Conservation (phyloP, 2,888 invertebrate genomes). For the Oconnorella tubifera region DNA sequence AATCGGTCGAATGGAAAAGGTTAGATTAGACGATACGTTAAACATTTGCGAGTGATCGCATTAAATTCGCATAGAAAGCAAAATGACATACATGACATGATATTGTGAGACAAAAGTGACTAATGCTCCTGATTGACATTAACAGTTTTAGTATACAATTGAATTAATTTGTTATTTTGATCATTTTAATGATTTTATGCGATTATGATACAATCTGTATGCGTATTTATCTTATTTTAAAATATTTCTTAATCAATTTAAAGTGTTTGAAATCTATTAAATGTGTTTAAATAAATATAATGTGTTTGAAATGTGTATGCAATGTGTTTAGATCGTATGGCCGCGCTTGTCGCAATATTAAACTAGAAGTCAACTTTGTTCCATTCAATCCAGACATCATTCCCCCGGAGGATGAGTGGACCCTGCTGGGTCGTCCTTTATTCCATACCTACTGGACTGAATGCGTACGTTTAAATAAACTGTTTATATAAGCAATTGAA, state of each 20-base stretch:
- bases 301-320: background rate
- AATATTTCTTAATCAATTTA: background rate
- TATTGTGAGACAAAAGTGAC: too few relatives aligned
- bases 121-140: too few relatives aligned
- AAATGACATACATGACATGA: too few relatives aligned
- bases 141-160: too few relatives aligned
- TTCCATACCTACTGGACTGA: conserved; percentile 94
- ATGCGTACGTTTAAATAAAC: conserved; percentile 85
- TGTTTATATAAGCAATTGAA: too few relatives aligned
- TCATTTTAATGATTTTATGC: too few relatives aligned
- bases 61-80: too few relatives aligned
- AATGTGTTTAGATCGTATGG: conserved; percentile 77
- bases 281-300: background rate
- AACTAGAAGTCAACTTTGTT: conserved; percentile 72
- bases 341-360: conserved; percentile 75
- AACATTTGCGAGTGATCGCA: too few relatives aligned
- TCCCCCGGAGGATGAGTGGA: conserved; percentile 67
- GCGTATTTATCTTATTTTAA: background rate
- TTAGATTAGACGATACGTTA: too few relatives aligned
- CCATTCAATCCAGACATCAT: conserved; percentile 73
- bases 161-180: too few relatives aligned
- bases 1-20: conserved; percentile 86
- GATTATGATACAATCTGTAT: background rate
- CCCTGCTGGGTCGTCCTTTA: conserved; percentile 80
- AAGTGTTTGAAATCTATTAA: background rate